Conservation (phyloP, 2,888 invertebrate species). For the Limnephilus rhombicus region DNA sequence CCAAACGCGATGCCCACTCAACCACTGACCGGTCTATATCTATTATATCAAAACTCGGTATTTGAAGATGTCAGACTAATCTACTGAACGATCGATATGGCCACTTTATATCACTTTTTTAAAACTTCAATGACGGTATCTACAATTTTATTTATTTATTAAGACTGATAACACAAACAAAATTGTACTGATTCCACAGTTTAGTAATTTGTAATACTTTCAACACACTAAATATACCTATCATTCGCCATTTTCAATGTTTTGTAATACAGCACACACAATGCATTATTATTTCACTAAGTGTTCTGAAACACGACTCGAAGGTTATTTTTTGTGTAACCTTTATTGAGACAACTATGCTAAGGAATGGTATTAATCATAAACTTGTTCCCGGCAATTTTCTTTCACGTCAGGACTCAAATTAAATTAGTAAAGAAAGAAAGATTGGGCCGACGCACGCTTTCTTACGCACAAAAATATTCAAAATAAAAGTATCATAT, state of each 20-base stretch:
- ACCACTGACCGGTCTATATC: too few relatives aligned
- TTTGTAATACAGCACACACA: neutral
- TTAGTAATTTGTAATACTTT: too few relatives aligned
- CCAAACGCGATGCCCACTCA: too few relatives aligned
- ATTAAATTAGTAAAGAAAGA: slow-evolving; percentile 31
- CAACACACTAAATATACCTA: too few relatives aligned
- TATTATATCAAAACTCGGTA: too few relatives aligned
- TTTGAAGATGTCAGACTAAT: too few relatives aligned
- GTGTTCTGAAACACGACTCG: neutral
- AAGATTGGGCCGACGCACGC: slow-evolving; percentile 36
- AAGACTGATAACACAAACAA: too few relatives aligned
- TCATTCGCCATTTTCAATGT: neutral
- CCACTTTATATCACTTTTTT: too few relatives aligned
- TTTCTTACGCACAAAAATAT: neutral
- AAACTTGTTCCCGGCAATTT: slow-evolving; percentile 18
- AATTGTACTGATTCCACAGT: too few relatives aligned
- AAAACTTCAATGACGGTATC: too few relatives aligned
- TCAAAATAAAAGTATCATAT: neutral
- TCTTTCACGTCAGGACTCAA: slow-evolving; percentile 24
- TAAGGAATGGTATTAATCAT: slow-evolving; percentile 5
- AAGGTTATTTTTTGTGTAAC: neutral
- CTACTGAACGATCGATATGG: too few relatives aligned
- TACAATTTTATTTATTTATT: too few relatives aligned
- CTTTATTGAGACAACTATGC: neutral
- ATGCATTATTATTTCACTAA: neutral